Evolutionary conservation across 1,140 invertebrate genomes (phyloP).

Genomic region (Caerostris darwini): DNA sequence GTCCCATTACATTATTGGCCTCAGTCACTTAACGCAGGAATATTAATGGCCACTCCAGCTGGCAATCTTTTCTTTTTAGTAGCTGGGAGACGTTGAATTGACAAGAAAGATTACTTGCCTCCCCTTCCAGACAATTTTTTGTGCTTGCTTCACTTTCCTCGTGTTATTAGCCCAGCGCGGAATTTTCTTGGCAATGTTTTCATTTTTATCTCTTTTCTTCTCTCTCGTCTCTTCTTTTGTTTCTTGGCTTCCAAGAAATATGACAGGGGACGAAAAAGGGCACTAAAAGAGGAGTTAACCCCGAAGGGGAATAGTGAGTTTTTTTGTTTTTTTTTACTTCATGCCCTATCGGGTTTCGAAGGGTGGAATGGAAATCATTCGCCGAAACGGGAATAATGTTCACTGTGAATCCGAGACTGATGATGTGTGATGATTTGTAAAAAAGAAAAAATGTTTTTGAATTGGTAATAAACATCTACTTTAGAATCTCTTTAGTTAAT

Average conservation of each 20-base stretch:
- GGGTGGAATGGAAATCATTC: constrained; percentile 32
- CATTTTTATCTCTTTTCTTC: neutral
- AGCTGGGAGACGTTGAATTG: too few relatives aligned
- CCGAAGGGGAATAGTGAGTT: constrained; percentile 10
- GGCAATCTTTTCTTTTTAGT: too few relatives aligned
- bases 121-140: neutral
- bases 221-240: neutral
- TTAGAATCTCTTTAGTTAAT: too few relatives aligned
- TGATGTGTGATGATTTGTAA: neutral
- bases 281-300: constrained; percentile 60
- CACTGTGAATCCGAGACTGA: neutral
- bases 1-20: too few relatives aligned
- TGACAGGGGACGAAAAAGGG: constrained; percentile 65
- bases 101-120: too few relatives aligned
- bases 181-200: constrained; percentile 54
- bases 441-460: neutral
- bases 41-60: too few relatives aligned
- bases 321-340: neutral
- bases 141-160: constrained; percentile 11
- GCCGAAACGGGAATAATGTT: neutral
- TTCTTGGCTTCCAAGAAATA: constrained; percentile 28
- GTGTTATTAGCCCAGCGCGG: constrained; percentile 58
- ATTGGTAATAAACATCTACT: too few relatives aligned
- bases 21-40: too few relatives aligned
- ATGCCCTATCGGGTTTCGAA: neutral